Base-by-base conservation (phyloP, 2,113 vertebrate genomes). In the Willisornis vidua region DNA sequence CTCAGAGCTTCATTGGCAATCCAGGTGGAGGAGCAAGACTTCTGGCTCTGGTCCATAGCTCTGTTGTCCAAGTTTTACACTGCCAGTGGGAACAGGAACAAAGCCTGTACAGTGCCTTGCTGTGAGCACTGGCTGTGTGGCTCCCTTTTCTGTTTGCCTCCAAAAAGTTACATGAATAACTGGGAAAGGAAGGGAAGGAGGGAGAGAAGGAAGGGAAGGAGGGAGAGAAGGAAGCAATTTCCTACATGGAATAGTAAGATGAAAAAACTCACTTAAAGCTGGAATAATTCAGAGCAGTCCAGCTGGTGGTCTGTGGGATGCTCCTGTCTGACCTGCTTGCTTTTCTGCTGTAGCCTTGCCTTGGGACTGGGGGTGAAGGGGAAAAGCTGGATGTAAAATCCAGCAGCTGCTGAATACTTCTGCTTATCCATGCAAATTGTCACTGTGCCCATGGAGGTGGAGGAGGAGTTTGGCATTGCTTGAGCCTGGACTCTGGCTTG, bases 331-430 rank as follows among this genome's bases (percentile, higher is more conserved):
- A 41, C 35, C 71, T 46, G 16, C 63, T 58, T 49, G 63, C 79
- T 80, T 77, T 84, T 74, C 55, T 92, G 29, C 68, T 59, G 33
- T 78, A 58, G 81, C 78, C 78, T 95, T 91, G 90, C 62, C 33
- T 35, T 77, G 65, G 57, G 63, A 39, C 39, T 33, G 10, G 9
- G 19, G 20, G 51, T 41, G 51, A 77, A 93, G 55, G 63, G 26
- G 55, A 51, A 16, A 55, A 52, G 63, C 46, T 75, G 54, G 71
- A 61, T 84, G 59, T 86, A 72, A 88, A 90, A 84, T 84, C 49
- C n/a, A 63, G 39, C 92, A 93, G 83, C 86, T 93, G 90, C 70
- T 74, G 55, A 84, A 63, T 81, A 37, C 39, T 93, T 94, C 37
- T 59, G 59, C 72, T 92, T 71, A 63, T 52, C 76, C 33, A 6